Evolutionary conservation across 1,140 invertebrate genomes (phyloP).

Genomic region (Panagrolaimus sp.): DNA sequence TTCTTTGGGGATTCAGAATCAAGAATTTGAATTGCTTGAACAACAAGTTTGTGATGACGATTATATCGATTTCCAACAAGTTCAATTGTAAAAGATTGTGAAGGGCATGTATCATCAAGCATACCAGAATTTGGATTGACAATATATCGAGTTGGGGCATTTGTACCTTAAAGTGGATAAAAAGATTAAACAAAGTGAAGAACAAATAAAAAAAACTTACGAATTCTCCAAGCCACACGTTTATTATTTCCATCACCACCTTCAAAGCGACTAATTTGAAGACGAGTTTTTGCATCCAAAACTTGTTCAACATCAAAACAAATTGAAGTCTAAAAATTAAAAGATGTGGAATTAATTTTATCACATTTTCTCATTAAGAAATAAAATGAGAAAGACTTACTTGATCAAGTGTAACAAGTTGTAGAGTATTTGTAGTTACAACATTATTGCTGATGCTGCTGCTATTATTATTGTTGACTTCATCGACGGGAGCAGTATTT

Average conservation of each 20-base stretch:
- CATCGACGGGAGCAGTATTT: too few relatives aligned
- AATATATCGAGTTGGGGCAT: conserved; percentile 26
- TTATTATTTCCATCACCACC: conserved; percentile 17
- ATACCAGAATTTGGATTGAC: conserved; percentile 24
- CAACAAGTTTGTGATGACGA: conserved; percentile 28
- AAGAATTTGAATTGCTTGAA: conserved; percentile 24
- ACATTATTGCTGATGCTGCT: too few relatives aligned
- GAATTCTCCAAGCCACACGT: conserved; percentile 25
- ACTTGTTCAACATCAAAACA: conserved; percentile 31
- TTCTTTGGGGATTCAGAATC: conserved; percentile 17
- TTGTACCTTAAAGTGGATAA: too few relatives aligned
- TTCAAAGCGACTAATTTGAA: conserved; percentile 12
- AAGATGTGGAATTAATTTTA: too few relatives aligned
- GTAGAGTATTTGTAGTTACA: neutral
- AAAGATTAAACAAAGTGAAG: too few relatives aligned
- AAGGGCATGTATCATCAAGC: conserved; percentile 17
- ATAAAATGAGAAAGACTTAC: neutral
- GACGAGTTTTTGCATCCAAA: conserved; percentile 25
- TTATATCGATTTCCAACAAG: conserved; percentile 32
- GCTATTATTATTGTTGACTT: too few relatives aligned
- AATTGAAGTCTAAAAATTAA: conserved; percentile 22
- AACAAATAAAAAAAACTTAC: too few relatives aligned
- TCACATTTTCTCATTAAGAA: too few relatives aligned
- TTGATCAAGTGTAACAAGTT: conserved; percentile 21
- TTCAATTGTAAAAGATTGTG: conserved; percentile 13